Percentiles rank a stretch among this genome's conserved stretches.
Conservation (phyloP, 2,797 vertebrate genomes). For the Synanceia verrucosa region DNA sequence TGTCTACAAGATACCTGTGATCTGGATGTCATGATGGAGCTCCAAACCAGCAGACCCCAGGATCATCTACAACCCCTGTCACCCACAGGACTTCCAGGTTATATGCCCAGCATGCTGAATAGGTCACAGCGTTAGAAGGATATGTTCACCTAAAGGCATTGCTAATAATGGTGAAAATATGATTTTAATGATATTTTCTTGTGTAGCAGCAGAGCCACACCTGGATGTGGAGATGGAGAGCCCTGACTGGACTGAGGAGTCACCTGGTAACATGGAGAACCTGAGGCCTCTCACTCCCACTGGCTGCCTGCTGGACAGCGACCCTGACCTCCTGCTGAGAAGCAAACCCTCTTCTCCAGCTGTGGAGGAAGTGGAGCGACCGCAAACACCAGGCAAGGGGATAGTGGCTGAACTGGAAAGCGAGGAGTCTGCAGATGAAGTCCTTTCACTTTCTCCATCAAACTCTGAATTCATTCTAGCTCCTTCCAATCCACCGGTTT, state of each 20-base stretch:
- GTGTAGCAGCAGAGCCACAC: conserved; percentile 51
- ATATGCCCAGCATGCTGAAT: background rate
- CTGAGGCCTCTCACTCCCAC: conserved; percentile 81
- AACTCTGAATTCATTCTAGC: conserved; percentile 26
- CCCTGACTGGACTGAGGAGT: conserved; percentile 70
- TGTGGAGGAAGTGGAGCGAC: conserved; percentile 82
- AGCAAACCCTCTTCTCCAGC: conserved; percentile 72
- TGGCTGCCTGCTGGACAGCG: conserved; percentile 80
- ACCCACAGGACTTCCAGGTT: conserved; percentile 80
- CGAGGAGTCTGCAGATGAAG: conserved; percentile 71
- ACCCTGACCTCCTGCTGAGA: conserved; percentile 76
- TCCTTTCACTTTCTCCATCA: conserved; percentile 64
- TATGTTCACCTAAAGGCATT: background rate
- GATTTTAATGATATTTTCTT: background rate
- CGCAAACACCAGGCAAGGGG: conserved; percentile 87
- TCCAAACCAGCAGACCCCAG: conserved; percentile 51
- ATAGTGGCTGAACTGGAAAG: conserved; percentile 71
- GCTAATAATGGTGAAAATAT: background rate
- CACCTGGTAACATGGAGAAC: conserved; percentile 41
- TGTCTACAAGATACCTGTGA: conserved; percentile 54
- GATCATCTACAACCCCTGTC: conserved; percentile 67
- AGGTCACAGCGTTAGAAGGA: background rate
- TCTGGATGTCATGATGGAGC: conserved; percentile 65
- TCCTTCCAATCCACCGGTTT: conserved; percentile 60
- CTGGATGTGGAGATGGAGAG: conserved; percentile 70